phyloP scores from a whole-genome alignment of 2,888 invertebrate species.

The Drosophila lutescens region DNA sequence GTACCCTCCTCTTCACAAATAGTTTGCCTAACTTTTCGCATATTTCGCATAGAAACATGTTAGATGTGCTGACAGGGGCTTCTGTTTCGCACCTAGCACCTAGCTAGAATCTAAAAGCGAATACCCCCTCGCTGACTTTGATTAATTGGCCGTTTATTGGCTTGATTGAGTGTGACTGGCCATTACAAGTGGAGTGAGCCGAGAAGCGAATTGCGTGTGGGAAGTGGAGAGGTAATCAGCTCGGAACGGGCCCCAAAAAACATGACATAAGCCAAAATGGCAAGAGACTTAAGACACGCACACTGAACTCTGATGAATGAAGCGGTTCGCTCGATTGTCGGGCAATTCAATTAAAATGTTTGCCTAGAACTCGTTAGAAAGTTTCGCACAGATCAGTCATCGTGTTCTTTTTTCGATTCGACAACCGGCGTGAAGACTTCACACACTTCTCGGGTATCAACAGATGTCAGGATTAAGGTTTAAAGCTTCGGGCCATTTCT shows the following conservation, averaged over 20 bases:
- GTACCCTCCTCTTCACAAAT: not conserved
- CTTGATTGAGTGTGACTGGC: slow-evolving; percentile 49
- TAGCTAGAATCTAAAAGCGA: slow-evolving; percentile 1
- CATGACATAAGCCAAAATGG: slow-evolving; percentile 69
- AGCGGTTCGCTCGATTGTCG: not conserved
- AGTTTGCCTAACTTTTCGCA: slow-evolving; percentile 15
- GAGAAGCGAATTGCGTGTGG: slow-evolving; percentile 52
- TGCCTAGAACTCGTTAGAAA: slow-evolving; percentile 64
- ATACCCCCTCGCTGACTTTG: slow-evolving; percentile 48
- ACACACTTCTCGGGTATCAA: slow-evolving; percentile 41
- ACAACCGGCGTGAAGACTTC: slow-evolving; percentile 18
- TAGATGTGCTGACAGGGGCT: slow-evolving; percentile 41
- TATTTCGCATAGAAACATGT: slow-evolving; percentile 38
- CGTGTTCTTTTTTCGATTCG: slow-evolving; percentile 10
- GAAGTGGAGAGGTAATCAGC: slow-evolving; percentile 42
- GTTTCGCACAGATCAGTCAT: slow-evolving; percentile 35
- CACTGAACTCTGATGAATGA: slow-evolving; percentile 33
- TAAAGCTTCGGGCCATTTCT: not conserved
- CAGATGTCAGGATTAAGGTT: slow-evolving; percentile 24
- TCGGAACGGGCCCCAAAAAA: slow-evolving; percentile 32
- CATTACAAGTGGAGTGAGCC: slow-evolving; percentile 47
- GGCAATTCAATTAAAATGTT: slow-evolving; percentile 49
- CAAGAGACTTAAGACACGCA: slow-evolving; percentile 46
- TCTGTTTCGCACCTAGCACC: slow-evolving; percentile 9
- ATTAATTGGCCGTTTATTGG: slow-evolving; percentile 64